These are phyloP conservation scores for Melanotaenia pygmaea DNA, from an alignment of 2,797 vertebrate genomes.

Conservation along the genomic window DNA sequence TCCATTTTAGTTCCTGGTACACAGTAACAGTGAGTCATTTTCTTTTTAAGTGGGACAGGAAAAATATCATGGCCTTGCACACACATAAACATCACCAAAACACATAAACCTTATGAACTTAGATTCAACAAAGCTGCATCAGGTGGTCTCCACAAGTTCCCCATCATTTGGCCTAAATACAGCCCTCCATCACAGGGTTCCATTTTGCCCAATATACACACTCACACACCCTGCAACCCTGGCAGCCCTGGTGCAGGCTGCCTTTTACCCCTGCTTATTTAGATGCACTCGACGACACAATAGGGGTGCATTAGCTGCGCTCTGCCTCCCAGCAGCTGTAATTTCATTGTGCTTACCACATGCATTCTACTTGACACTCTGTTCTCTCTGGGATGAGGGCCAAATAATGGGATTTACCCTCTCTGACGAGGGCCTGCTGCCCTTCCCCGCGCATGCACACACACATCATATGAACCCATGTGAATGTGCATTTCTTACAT, in stretches of 20 bases:
- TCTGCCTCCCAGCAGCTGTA: conserved; percentile 82
- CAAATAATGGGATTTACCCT: conserved; percentile 87
- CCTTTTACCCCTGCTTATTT: conserved; percentile 87
- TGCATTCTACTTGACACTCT: conserved; percentile 89
- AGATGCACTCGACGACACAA: conserved; percentile 87
- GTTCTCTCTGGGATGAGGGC: conserved; percentile 85
- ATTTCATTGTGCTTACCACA: conserved; percentile 87
- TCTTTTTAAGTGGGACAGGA: conserved; percentile 19
- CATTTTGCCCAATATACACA: conserved; percentile 59
- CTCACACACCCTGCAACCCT: conserved; percentile 59
- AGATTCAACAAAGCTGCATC: conserved; percentile 64
- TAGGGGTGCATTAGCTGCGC: conserved; percentile 84
- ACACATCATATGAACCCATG: conserved; percentile 5
- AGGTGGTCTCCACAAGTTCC: conserved; percentile 73
- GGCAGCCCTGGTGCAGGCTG: conserved; percentile 61
- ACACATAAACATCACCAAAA: conserved; percentile 43
- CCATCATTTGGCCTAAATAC: conserved; percentile 75
- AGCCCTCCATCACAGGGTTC: conserved; percentile 64
- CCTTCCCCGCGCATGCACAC: conserved; percentile 4
- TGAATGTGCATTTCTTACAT: conserved; percentile 36
- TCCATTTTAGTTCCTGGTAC: conserved; percentile 43
- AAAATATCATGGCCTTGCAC: conserved; percentile 34
- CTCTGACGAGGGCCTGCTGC: conserved; percentile 70
- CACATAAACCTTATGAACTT: conserved; percentile 19
- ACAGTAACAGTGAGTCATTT: conserved; percentile 38